Evolutionary conservation across 1,140 invertebrate species (phyloP).

Genomic region (Lordiphosa clarofinis): DNA sequence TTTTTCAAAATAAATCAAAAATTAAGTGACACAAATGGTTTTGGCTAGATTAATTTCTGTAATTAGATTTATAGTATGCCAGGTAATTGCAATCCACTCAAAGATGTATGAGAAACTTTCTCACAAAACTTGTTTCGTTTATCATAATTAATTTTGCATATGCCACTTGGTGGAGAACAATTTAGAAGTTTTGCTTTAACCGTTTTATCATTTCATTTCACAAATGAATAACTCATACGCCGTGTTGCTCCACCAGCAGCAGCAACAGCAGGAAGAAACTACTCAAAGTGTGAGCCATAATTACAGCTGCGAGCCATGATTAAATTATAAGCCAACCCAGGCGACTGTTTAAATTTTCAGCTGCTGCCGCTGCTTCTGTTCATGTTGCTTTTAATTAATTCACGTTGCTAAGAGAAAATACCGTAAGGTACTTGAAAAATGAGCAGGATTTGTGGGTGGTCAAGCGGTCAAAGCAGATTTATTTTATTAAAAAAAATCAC

Average conservation of each 20-base stretch:
- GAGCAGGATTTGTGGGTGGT: constrained; percentile 19
- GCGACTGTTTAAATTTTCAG: constrained; percentile 22
- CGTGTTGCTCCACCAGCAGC: constrained; percentile 6
- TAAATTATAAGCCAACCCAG: constrained; percentile 48
- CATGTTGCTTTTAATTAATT: constrained; percentile 70
- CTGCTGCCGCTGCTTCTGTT: constrained; percentile 29
- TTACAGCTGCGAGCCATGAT: constrained; percentile 38
- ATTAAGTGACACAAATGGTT: constrained; percentile 2
- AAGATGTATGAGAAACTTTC: neutral
- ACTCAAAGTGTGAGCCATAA: constrained; percentile 23
- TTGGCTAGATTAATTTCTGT: no score
- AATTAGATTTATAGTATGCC: no score
- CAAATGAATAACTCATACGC: constrained; percentile 57
- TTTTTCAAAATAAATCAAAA: constrained; percentile 27
- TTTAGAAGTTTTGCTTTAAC: constrained; percentile 26
- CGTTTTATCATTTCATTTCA: constrained; percentile 37
- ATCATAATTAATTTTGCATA: constrained; percentile 50
- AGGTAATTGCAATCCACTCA: no score
- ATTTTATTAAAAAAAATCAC: no score
- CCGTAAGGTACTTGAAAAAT: constrained; percentile 33
- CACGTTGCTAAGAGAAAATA: constrained; percentile 49
- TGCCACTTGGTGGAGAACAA: constrained; percentile 19
- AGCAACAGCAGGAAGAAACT: neutral
- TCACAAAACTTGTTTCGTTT: constrained; percentile 14
- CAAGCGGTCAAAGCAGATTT: neutral